Percentiles rank a stretch among this genome's conserved stretches.
These are phyloP conservation scores for Hybos culiciformis DNA, from an alignment of 2,888 invertebrate genomes.

Conservation along the genomic window DNA sequence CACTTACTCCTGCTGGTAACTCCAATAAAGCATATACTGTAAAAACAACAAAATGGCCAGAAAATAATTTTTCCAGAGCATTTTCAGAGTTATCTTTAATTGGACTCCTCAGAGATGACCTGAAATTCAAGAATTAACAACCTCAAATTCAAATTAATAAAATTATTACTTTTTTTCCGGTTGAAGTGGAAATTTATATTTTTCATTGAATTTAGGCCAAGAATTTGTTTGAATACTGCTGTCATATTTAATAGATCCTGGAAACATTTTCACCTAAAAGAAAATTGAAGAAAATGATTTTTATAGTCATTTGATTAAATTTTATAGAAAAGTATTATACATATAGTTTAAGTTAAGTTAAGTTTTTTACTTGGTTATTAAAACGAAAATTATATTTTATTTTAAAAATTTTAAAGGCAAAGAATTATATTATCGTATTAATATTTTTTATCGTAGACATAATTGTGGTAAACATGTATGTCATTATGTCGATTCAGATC, in stretches of 20 bases:
- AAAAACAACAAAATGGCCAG: slow-evolving; percentile 35
- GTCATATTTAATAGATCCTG: slow-evolving; percentile 61
- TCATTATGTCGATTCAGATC: no score
- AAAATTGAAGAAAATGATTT: background rate
- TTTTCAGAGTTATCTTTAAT: slow-evolving; percentile 18
- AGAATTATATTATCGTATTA: no score
- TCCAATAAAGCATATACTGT: slow-evolving; percentile 35
- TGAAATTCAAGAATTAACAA: background rate
- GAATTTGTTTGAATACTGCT: slow-evolving; percentile 59
- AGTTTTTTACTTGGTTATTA: no score
- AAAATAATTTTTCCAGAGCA: slow-evolving; percentile 30
- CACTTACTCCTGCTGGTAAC: slow-evolving; percentile 28
- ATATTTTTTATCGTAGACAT: no score
- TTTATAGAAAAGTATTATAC: no score
- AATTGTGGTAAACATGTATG: no score
- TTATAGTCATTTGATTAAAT: no score
- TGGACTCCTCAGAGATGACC: slow-evolving; percentile 19
- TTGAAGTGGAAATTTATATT: slow-evolving; percentile 53
- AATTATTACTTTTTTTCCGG: slow-evolving; percentile 32
- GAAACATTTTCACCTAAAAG: slow-evolving; percentile 59
- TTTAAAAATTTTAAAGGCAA: no score
- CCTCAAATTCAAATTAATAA: background rate
- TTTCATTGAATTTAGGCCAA: slow-evolving; percentile 70
- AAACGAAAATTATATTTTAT: no score
- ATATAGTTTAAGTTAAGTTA: no score